Evolutionary conservation across 2,797 vertebrate genomes (phyloP), one percentile per base, ranked within the genome.

Genomic region (Eidolon dupreanum): DNA sequence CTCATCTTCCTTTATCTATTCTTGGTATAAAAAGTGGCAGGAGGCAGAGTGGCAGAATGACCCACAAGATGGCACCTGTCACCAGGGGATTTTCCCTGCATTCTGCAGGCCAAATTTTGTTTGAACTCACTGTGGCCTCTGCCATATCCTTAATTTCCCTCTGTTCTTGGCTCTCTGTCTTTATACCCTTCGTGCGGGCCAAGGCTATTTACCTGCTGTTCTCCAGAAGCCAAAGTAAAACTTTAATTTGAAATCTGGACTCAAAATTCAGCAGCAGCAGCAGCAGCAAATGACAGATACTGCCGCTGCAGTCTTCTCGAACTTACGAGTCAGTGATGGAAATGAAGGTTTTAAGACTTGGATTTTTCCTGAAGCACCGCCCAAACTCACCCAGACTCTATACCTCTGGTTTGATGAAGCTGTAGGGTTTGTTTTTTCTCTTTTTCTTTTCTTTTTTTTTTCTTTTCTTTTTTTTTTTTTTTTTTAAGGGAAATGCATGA

Each of bases 11-110:
- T 98, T 98, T 98, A 98, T 99, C 98, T 99, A 98, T 98, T 98
- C 98, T 98, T 96, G 98, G 99, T 99, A 99, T 99, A 99, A 99
- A 99, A 99, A 99, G 99, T 99, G 99, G 99, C 99, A 99, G 99
- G 99, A 99, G 99, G 99, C 99, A 99, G 99, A 99, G 99, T 99
- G 99, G 99, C 99, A 99, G 99, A 99, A 99, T 99, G 99, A 99
- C 99, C 99, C 99, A 99, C 99, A 99, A 99, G 99, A 99, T 99
- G 99, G 99, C 99, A 99, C 99, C 99, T 99, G 99, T 99, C 99
- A 99, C 99, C 98, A 99, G 99, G 99, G 99, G 98, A 98, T 99
- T 99, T 99, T 99, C 98, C 98, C 98, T 99, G 99, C 99, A 98
- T 99, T 99, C 99, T 99, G 99, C 99, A 99, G 99, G 99, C 99